Conservation (phyloP, 1,140 invertebrate species). For the Plodia interpunctella region DNA sequence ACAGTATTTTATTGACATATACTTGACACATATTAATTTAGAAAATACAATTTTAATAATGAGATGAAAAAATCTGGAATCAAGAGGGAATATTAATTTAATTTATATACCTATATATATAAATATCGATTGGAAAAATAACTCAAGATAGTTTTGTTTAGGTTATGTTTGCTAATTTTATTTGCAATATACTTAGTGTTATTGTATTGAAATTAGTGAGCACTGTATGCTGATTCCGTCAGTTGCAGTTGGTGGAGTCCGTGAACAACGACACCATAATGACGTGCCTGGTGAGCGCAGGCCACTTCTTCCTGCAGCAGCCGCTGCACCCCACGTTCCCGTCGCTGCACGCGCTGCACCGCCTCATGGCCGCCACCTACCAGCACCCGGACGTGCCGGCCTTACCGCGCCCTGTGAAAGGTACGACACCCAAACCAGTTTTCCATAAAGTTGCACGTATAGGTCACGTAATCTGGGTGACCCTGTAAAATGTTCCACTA, state of each 20-base stretch:
- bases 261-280: slow-evolving; percentile 95
- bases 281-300: slow-evolving; percentile 88
- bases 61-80: too few relatives aligned
- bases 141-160: too few relatives aligned
- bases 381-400: slow-evolving; percentile 80
- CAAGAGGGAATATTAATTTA: too few relatives aligned
- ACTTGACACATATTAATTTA: too few relatives aligned
- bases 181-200: slow-evolving; percentile 2
- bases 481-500: slow-evolving; percentile 6
- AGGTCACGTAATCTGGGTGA: neutral
- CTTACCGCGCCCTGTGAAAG: slow-evolving; percentile 80
- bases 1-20: too few relatives aligned
- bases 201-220: slow-evolving; percentile 16
- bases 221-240: slow-evolving; percentile 52
- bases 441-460: slow-evolving; percentile 6
- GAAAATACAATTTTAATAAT: too few relatives aligned
- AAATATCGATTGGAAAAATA: too few relatives aligned
- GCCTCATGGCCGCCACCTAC: slow-evolving; percentile 84
- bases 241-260: slow-evolving; percentile 91
- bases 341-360: slow-evolving; percentile 86
- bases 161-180: too few relatives aligned
- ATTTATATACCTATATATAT: too few relatives aligned
- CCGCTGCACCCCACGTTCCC: slow-evolving; percentile 95
- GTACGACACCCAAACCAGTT: slow-evolving; percentile 56
- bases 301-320: slow-evolving; percentile 95